A percentile compares a stretch with the other conserved stretches of the same genome.
phyloP scores from a whole-genome alignment of 2,888 invertebrate species.

The Athrips mouffetella region DNA sequence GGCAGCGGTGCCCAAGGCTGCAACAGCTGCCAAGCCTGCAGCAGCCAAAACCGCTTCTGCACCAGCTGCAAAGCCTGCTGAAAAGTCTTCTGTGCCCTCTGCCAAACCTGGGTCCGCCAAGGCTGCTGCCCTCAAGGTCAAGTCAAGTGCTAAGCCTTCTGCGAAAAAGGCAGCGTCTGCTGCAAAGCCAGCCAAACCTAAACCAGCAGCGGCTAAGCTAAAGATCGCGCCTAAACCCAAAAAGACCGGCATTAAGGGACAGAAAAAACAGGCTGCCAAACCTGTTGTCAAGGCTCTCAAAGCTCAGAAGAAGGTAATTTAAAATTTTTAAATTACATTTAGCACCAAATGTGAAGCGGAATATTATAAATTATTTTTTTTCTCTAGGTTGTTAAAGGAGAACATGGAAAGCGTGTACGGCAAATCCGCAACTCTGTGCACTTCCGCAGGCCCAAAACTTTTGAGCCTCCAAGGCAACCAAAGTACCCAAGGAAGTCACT shows the following conservation, averaged over 20 bases:
- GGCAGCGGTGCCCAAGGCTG: slow-evolving; percentile 44
- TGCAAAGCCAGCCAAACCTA: slow-evolving; percentile 66
- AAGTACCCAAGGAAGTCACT: slow-evolving; percentile 97
- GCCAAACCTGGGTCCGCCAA: slow-evolving; percentile 77
- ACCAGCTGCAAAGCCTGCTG: slow-evolving; percentile 62
- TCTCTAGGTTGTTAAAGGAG: slow-evolving; percentile 93
- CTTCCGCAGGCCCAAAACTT: slow-evolving; percentile 96
- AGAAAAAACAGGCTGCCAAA: slow-evolving; percentile 70
- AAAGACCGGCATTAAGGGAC: slow-evolving; percentile 76
- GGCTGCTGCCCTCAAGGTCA: slow-evolving; percentile 68
- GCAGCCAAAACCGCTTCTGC: slow-evolving; percentile 65
- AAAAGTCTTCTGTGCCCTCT: slow-evolving; percentile 52
- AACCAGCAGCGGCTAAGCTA: slow-evolving; percentile 70
- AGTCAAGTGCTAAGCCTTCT: slow-evolving; percentile 73
- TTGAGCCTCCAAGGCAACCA: slow-evolving; percentile 92
- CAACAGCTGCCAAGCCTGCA: slow-evolving; percentile 65
- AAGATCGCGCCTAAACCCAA: slow-evolving; percentile 76
- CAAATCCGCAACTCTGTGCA: slow-evolving; percentile 97
- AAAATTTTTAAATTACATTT: background rate
- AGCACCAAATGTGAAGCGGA: background rate
- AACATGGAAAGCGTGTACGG: slow-evolving; percentile 90
- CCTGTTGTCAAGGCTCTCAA: slow-evolving; percentile 88
- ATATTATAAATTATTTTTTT: slow-evolving; percentile 17
- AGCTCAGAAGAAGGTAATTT: slow-evolving; percentile 88
- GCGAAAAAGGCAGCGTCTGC: slow-evolving; percentile 73